These are phyloP conservation scores for Colletes latitarsis DNA, from an alignment of 1,140 invertebrate genomes.

Conservation along the genomic window DNA sequence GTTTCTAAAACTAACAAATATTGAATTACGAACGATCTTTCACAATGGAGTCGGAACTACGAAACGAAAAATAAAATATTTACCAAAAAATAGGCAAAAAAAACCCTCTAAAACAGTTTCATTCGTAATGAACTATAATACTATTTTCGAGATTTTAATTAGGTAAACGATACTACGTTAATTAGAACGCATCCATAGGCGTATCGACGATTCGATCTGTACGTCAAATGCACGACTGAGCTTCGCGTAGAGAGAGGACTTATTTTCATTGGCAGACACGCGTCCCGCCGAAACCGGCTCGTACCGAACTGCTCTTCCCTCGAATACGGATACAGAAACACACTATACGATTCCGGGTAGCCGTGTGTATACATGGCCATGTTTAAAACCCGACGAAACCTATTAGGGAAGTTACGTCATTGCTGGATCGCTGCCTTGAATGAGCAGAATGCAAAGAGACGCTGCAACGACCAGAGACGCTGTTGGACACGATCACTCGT, in stretches of 20 bases:
- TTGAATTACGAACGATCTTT: too few relatives aligned
- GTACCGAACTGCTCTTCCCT: conserved; percentile 34
- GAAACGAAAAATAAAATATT: too few relatives aligned
- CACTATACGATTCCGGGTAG: neutral
- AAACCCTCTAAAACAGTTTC: too few relatives aligned
- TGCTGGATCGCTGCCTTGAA: conserved; percentile 48
- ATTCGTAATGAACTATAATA: too few relatives aligned
- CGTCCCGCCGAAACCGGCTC: conserved; percentile 49
- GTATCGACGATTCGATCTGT: conserved; percentile 5
- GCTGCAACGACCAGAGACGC: neutral
- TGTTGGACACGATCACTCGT: neutral
- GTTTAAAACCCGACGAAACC: conserved; percentile 45
- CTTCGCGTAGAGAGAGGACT: neutral
- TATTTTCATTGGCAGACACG: conserved; percentile 59
- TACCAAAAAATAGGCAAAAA: too few relatives aligned
- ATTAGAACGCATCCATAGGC: neutral
- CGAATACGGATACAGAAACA: conserved; percentile 1
- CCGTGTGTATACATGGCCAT: neutral
- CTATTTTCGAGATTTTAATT: too few relatives aligned
- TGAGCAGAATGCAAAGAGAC: neutral
- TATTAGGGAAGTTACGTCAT: conserved; percentile 67
- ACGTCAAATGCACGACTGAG: neutral
- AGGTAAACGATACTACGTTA: too few relatives aligned
- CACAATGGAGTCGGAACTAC: too few relatives aligned
- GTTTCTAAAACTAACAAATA: too few relatives aligned